These are phyloP conservation scores for Strongylocentrotus purpuratus DNA, from an alignment of 35 echinoderm and acorn worm species.

Conservation along the genomic window DNA sequence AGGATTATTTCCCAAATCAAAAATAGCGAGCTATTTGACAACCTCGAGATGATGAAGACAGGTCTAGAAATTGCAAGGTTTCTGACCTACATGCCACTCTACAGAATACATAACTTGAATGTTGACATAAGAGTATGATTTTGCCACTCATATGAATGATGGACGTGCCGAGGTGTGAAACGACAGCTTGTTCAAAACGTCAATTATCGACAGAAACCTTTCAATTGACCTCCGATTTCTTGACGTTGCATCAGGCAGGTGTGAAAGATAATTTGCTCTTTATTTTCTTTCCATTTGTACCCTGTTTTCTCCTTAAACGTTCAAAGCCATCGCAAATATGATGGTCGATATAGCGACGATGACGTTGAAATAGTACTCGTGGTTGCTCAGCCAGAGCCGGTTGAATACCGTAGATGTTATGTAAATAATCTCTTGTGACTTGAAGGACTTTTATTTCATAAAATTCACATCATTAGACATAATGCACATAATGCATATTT, in stretches of 20 bases:
- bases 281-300: conserved; percentile 5
- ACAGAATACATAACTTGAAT: not conserved
- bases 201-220: not conserved
- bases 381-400: not conserved
- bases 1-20: too few species aligned
- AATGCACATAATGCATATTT: not conserved
- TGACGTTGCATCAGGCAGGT: not conserved
- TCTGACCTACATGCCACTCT: not conserved
- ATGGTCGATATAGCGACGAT: not conserved
- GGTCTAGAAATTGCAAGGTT: not conserved
- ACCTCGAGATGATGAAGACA: too few species aligned
- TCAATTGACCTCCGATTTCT: conserved; percentile 3
- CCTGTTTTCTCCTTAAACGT: not conserved
- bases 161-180: not conserved
- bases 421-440: not conserved
- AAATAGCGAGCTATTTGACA: too few species aligned
- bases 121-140: conserved; percentile 4
- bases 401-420: not conserved
- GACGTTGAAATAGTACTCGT: not conserved
- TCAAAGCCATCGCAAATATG: not conserved
- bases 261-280: not conserved
- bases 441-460: not conserved
- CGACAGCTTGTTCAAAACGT: not conserved
- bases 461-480: conserved; percentile 12
- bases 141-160: not conserved